A percentile compares a stretch with the other conserved stretches of the same genome.
phyloP scores from a whole-genome alignment of 2,888 invertebrate species.

The Cerceris rybyensis region DNA sequence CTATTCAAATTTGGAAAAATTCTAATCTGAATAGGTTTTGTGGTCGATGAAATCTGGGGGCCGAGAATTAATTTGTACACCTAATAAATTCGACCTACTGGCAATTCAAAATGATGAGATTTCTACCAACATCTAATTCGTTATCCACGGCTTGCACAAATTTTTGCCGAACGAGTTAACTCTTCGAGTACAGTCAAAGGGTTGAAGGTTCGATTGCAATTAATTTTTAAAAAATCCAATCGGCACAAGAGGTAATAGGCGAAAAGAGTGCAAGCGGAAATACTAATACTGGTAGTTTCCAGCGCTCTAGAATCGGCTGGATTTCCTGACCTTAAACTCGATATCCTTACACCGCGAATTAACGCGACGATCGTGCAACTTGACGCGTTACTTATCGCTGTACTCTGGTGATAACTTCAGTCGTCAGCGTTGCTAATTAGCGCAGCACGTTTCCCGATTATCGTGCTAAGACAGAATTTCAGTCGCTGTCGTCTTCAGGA shows the following conservation, averaged over 20 bases:
- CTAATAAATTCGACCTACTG: too few relatives aligned
- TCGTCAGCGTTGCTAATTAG: conserved; percentile 49
- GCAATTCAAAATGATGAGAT: too few relatives aligned
- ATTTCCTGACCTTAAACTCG: conserved; percentile 26
- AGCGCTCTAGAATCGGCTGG: neutral
- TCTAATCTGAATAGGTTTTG: too few relatives aligned
- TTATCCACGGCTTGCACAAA: too few relatives aligned
- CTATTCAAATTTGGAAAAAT: too few relatives aligned
- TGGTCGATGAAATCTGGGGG: too few relatives aligned
- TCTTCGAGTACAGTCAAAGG: too few relatives aligned
- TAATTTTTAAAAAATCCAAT: too few relatives aligned
- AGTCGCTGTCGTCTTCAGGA: conserved; percentile 48
- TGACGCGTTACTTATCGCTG: conserved; percentile 38
- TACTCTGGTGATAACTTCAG: conserved; percentile 38
- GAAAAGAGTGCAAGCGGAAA: conserved; percentile 21
- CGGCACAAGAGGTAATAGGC: neutral
- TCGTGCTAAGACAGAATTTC: conserved; percentile 56
- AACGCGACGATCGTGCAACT: conserved; percentile 34
- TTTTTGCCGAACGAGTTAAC: too few relatives aligned
- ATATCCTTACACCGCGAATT: conserved; percentile 35
- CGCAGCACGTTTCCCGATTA: conserved; percentile 47
- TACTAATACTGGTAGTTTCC: neutral
- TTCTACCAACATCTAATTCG: too few relatives aligned
- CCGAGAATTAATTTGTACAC: too few relatives aligned
- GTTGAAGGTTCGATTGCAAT: too few relatives aligned